Conservation (phyloP, 2,113 vertebrate genomes). For the Zosterops hypoxanthus region DNA sequence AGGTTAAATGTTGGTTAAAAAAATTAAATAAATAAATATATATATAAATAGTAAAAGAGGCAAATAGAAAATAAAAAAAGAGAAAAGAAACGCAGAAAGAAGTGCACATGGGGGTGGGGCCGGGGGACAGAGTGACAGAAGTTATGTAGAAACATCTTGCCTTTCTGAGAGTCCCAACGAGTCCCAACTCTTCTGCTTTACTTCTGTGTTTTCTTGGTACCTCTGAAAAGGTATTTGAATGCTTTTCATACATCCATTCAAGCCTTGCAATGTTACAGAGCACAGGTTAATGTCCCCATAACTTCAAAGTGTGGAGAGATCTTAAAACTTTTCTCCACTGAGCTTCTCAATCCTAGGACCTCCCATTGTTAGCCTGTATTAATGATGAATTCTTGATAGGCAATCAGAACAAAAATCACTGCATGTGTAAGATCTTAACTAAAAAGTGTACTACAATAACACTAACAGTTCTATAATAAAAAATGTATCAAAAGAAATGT, state of each 20-base stretch:
- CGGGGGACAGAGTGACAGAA: neutral
- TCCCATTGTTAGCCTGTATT: neutral
- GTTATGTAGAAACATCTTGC: neutral
- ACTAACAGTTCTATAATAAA: neutral
- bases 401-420: neutral
- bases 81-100: neutral
- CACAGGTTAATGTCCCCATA: neutral
- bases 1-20: neutral
- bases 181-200: neutral
- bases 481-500: neutral
- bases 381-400: neutral
- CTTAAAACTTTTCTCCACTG: neutral
- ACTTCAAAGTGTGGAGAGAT: neutral
- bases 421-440: neutral
- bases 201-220: neutral
- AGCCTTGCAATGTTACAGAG: neutral
- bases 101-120: accelerated
- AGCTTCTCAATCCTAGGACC: neutral
- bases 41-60: neutral
- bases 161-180: neutral
- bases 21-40: too few relatives aligned
- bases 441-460: neutral
- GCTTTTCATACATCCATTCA: neutral
- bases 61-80: neutral
- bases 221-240: neutral